Percentiles rank a stretch among this genome's conserved stretches.
phyloP scores from a whole-genome alignment of 2,888 invertebrate genomes.

The Pyralis farinalis region DNA sequence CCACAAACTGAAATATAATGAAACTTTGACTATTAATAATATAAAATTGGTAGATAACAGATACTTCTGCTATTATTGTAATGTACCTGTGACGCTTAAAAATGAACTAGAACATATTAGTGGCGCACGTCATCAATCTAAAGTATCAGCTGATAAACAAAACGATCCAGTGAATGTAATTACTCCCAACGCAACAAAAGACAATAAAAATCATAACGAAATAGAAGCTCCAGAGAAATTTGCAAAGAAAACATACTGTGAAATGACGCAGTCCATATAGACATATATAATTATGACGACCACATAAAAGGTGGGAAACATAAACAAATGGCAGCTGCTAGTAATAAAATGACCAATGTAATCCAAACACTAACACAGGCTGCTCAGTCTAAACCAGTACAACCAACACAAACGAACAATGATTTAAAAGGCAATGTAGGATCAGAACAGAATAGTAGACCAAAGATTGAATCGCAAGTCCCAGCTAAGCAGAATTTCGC shows the following conservation, averaged over 20 bases:
- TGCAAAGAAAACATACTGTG: neutral
- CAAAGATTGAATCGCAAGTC: too few species aligned
- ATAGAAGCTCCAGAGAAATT: neutral
- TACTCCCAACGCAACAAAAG: neutral
- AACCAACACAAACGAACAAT: too few species aligned
- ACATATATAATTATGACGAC: neutral
- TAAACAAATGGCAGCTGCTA: neutral
- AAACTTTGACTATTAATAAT: neutral
- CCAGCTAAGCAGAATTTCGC: too few species aligned
- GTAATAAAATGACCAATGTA: too few species aligned
- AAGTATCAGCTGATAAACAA: neutral
- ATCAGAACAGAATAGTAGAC: neutral
- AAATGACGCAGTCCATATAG: neutral
- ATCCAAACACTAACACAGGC: too few species aligned
- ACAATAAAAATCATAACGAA: neutral
- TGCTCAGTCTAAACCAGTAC: too few species aligned
- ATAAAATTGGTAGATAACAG: neutral
- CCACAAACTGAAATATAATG: conserved; percentile 6
- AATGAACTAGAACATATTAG: conserved; percentile 1
- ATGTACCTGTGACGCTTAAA: neutral
- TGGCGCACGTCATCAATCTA: neutral
- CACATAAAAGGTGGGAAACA: neutral
- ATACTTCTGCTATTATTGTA: neutral
- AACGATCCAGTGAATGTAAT: neutral
- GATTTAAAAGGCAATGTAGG: too few species aligned